Evolutionary conservation across 2,888 invertebrate genomes (phyloP).

Genomic region (Romanomermis culicivorax): DNA sequence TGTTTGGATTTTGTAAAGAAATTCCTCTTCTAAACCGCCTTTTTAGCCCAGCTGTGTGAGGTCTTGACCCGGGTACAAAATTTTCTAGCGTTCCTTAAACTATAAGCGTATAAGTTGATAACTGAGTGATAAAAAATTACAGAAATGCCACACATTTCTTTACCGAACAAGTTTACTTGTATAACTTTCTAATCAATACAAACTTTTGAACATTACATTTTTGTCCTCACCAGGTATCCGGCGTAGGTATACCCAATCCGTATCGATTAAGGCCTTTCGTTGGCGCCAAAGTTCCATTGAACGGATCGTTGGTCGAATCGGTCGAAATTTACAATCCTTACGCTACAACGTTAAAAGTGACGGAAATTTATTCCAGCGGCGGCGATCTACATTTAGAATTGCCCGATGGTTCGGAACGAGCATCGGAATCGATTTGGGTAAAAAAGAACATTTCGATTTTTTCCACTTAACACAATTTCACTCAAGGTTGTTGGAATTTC

Average conservation of each 20-base stretch:
- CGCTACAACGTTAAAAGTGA: slow-evolving; percentile 54
- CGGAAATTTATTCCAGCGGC: slow-evolving; percentile 47
- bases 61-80: no score
- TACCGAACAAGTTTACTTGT: no score
- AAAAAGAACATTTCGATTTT: neutral
- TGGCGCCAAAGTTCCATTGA: slow-evolving; percentile 68
- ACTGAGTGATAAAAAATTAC: no score
- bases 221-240: slow-evolving; percentile 32
- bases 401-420: slow-evolving; percentile 48
- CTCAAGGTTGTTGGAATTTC: no score
- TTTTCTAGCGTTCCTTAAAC: no score
- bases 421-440: neutral
- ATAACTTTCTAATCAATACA: no score
- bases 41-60: no score
- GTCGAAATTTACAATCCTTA: slow-evolving; percentile 88
- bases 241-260: slow-evolving; percentile 60
- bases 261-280: slow-evolving; percentile 74
- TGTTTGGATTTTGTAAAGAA: no score
- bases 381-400: slow-evolving; percentile 68
- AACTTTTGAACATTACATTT: no score
- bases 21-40: no score
- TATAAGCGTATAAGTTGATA: no score
- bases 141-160: no score
- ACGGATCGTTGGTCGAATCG: slow-evolving; percentile 65
- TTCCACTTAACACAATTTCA: neutral